Percentiles rank a stretch among this genome's conserved stretches.
These are phyloP conservation scores for Apis laboriosa DNA, from an alignment of 1,140 invertebrate genomes.

Conservation along the genomic window DNA sequence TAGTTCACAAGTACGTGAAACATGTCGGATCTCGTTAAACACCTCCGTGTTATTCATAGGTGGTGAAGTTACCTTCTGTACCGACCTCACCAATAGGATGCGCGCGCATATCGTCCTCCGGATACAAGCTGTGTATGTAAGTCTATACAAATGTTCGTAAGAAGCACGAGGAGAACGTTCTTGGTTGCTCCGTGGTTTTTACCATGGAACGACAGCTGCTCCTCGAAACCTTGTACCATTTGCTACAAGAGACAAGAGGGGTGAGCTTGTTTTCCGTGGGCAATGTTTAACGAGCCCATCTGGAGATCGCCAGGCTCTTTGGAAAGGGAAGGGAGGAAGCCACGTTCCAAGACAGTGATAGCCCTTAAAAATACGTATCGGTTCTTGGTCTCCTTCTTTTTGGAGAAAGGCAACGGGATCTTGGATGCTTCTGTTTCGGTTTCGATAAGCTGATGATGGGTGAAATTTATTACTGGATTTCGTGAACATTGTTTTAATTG, in stretches of 20 bases:
- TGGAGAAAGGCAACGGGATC: neutral
- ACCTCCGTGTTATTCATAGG: slow-evolving; percentile 60
- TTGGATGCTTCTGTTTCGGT: neutral
- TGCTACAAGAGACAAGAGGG: slow-evolving; percentile 25
- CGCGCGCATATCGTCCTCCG: neutral
- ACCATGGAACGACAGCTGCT: slow-evolving; percentile 56
- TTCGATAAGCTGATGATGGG: neutral
- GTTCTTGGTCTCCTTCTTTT: neutral
- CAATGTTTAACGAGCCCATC: slow-evolving; percentile 57
- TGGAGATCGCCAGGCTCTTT: slow-evolving; percentile 45
- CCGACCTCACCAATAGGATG: slow-evolving; percentile 34
- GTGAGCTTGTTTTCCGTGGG: slow-evolving; percentile 41
- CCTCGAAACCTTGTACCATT: slow-evolving; percentile 48
- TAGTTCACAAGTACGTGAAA: slow-evolving; percentile 38
- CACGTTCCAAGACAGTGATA: slow-evolving; percentile 23
- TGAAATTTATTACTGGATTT: neutral
- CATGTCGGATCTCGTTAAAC: slow-evolving; percentile 43
- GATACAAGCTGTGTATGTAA: slow-evolving; percentile 23
- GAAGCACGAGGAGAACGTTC: neutral
- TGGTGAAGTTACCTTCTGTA: slow-evolving; percentile 46
- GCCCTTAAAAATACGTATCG: slow-evolving; percentile 8
- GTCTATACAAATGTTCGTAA: slow-evolving; percentile 14
- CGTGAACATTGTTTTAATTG: neutral
- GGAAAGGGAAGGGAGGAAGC: neutral
- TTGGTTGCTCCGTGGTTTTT: slow-evolving; percentile 40